Evolutionary conservation across 1,140 invertebrate species (phyloP), one percentile per base, ranked within the genome.

Genomic region (Bathynomus jamesi): DNA sequence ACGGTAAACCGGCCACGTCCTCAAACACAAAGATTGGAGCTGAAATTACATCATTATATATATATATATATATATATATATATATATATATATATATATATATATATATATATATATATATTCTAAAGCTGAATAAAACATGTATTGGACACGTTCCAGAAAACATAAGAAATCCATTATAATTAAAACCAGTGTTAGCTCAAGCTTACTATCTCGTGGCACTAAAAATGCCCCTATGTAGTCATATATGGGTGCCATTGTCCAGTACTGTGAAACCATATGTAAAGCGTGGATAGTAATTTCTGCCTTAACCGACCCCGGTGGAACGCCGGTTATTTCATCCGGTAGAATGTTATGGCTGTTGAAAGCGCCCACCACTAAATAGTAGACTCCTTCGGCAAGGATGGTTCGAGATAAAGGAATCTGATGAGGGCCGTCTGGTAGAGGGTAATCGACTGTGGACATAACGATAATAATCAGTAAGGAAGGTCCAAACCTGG

Each of bases 1-100:
- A 78, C 11, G 68, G 72, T 13, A 25, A 60, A 5, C n/a, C 62
- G 25, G 70, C 27, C 3, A 64, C 8, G 28, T 71, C 67, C 29
- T 66, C 69, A 61, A 73, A 73, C 8, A 31, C 11, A 31, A 72
- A 70, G 1, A 17, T 61, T 25, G 74, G 61, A 10, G 60, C 70
- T 76, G 68, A 2, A 2, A 13, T 24, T 46, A 40, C 2, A 46
- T 24, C 17, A 67, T 17, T 24, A 27, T n/a, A 3, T 31, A 24
- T 8, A 27, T 17, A 17, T 30, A 40, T 53, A 53, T 17, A 5
- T 53, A 53, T 17, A 53, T 53, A 53, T 53, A 53, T 17, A 53
- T 53, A 3, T 1, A 53, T 3, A 53, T 17, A 53, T 3, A 53
- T 17, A 3, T 53, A 5, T 17, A 53, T 53, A 53, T 3, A 53